Evolutionary conservation across 2,888 invertebrate genomes (phyloP).

Genomic region (Tachina lurida): DNA sequence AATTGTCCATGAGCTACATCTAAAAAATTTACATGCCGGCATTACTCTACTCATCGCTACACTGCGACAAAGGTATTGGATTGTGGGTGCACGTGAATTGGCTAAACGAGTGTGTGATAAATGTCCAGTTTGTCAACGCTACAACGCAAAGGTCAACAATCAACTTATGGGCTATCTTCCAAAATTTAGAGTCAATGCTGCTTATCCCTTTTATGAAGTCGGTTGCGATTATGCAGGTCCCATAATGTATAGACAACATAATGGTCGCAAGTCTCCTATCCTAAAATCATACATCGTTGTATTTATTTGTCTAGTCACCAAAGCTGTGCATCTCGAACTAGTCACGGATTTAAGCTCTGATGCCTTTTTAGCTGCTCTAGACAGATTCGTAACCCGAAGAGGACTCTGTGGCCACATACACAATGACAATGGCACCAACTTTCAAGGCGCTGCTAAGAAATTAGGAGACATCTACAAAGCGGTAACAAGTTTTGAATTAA

Average conservation of each 20-base stretch:
- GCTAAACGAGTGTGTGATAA: constrained; percentile 8
- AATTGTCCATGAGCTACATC: constrained; percentile 20
- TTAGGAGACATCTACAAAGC: constrained; percentile 13
- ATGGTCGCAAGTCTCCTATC: constrained; percentile 25
- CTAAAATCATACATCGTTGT: constrained; percentile 50
- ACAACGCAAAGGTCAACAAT: constrained; percentile 3
- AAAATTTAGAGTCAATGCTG: constrained; percentile 42
- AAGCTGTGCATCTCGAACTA: constrained; percentile 16
- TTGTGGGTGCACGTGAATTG: constrained; percentile 16
- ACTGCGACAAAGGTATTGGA: constrained; percentile 27
- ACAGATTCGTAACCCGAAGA: constrained; percentile 28
- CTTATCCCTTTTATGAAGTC: constrained; percentile 39
- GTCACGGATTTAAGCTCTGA: constrained; percentile 51
- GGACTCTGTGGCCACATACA: constrained; percentile 57
- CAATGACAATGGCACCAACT: constrained; percentile 67
- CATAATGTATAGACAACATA: constrained; percentile 35
- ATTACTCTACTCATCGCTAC: constrained; percentile 16
- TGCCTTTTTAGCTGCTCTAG: constrained; percentile 37
- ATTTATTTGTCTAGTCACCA: constrained; percentile 8
- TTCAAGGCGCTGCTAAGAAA: constrained; percentile 52
- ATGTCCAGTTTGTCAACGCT: constrained; percentile 29
- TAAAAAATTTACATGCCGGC: constrained; percentile 27
- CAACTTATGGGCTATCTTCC: constrained; percentile 37
- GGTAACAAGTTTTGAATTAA: constrained; percentile 24
- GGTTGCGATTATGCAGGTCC: constrained; percentile 48